Base-by-base conservation (phyloP, 2,113 vertebrate genomes). In the Manacus vitellinus region DNA sequence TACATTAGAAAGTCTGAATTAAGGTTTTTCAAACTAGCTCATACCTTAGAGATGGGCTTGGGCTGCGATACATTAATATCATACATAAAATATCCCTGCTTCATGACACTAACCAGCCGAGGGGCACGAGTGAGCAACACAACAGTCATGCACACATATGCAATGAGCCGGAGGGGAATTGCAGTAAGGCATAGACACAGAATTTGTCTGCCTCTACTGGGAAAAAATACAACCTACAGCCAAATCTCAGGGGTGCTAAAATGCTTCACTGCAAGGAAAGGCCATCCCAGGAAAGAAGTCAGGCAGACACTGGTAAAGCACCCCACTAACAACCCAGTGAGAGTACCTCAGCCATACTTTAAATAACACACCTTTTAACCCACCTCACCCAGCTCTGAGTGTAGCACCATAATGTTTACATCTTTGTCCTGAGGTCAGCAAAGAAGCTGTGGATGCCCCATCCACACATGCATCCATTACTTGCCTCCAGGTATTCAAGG, bases 91-190 rank as follows among this genome's bases (percentile, higher is more conserved):
- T 10, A 28, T 3, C 24, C 28, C 17, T 58, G 19, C 22, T 31
- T 27, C 2, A 0, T 3, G 23, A 35, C 46, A n/a, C 46, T 15
- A 39, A 39, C 11, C 73, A 66, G 33, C 14, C 0, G 0, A n/a
- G 12, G 31, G 30, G 9, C 47, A n/a, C 0, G 0, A 56, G 7
- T 2, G 1, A 72, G 19, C 0, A 4, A 12, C 28, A 41, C 3
- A 3, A 18, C 17, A 58, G 74, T 14, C 27, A 39, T 4, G 12
- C 2, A 1, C 1, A 10, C 16, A 14, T 0, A 3, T 2, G 0
- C 5, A 3, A 25, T 12, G 44, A 16, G 37, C 37, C 25, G 37
- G 37, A 43, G 49, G 33, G 37, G 41, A 81, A 62, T 37, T 3
- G 2, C 14, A 63, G 35, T 2, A 55, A 46, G 30, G 30, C 5